A percentile compares a stretch with the other conserved stretches of the same genome.
These are phyloP conservation scores for Calvadosia cruxmelitensis DNA, from an alignment of 30 jellyfish, hydroid and myxozoan species.

Conservation along the genomic window DNA sequence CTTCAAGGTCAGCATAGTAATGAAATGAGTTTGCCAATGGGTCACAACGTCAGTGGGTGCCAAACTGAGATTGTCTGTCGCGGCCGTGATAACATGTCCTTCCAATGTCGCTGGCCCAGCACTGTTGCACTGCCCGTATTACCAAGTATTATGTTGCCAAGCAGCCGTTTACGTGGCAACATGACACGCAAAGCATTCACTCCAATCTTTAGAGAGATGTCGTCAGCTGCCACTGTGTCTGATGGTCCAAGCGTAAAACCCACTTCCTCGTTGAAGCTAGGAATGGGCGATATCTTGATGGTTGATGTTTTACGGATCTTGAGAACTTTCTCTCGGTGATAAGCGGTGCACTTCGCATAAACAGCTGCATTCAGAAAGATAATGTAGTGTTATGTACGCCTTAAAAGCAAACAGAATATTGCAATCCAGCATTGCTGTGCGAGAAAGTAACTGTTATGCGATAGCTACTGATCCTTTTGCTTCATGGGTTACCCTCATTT, in stretches of 20 bases:
- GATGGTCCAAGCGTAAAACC: constrained; percentile 1
- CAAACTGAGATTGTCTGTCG: background rate
- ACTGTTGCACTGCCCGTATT: background rate
- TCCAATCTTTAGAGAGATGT: background rate
- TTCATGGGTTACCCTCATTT: too few relatives aligned
- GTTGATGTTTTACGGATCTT: background rate
- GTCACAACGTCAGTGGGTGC: background rate
- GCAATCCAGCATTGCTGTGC: too few relatives aligned
- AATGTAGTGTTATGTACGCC: too few relatives aligned
- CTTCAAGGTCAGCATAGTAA: too few relatives aligned
- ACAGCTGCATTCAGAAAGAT: background rate
- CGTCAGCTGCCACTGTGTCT: background rate
- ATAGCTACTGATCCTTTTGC: too few relatives aligned
- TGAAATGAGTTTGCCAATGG: too few relatives aligned
- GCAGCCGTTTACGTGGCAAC: background rate
- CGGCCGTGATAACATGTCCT: background rate
- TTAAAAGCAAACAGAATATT: too few relatives aligned
- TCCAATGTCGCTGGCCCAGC: background rate
- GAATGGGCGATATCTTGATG: background rate
- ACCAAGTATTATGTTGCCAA: background rate
- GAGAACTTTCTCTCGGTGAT: background rate
- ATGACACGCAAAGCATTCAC: background rate
- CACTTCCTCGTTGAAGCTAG: background rate
- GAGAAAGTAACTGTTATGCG: too few relatives aligned
- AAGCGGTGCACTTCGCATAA: background rate